Evolutionary conservation across 2,888 invertebrate genomes (phyloP), one percentile per base, ranked within the genome.

Genomic region (Lycia hirtaria): DNA sequence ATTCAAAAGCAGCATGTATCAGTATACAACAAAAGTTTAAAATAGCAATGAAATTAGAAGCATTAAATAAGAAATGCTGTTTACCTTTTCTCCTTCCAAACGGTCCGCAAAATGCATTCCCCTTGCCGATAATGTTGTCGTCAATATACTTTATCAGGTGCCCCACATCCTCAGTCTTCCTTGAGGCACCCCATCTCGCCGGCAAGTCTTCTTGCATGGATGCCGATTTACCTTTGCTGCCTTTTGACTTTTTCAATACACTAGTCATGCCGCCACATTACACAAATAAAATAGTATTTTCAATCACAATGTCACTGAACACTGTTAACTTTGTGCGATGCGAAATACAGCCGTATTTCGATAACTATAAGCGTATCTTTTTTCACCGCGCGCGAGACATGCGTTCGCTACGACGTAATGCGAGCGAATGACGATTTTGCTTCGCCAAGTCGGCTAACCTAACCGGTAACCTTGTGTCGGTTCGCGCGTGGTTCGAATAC

Each of bases 21-120:
- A 15, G 3, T 17, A 17, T 1, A 38, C 1, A 19, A 5, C n/a
- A 5, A 19, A 20, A n/a, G 22, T 38, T 38, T 6, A 14, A 24
- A 4, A 22, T 14, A 24, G 22, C 12, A 17, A 28, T 9, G 2
- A 1, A 37, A 37, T n/a, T 4, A 10, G 19, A 41, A 41, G 24
- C 24, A 7, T 20, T 40, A 12, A 14, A 6, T 9, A 17, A 6
- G 10, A 12, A n/a, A n/a, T 17, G 0, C n/a, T 15, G 5, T 87
- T 90, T 87, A 96, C 96, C 96, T 95, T 96, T 96, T 76, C 97
- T 91, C 55, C 96, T 93, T 62, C 97, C 97, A 78, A 95, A 97
- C 9, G 97, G 97, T 49, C 97, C 96, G 71, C 95, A 93, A 83
- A 97, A 97, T 19, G 95, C 95, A 72, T 95, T 95, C 69, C 95